Base-by-base conservation (phyloP, 2,797 vertebrate species). In the Sibirionetta formosa region DNA sequence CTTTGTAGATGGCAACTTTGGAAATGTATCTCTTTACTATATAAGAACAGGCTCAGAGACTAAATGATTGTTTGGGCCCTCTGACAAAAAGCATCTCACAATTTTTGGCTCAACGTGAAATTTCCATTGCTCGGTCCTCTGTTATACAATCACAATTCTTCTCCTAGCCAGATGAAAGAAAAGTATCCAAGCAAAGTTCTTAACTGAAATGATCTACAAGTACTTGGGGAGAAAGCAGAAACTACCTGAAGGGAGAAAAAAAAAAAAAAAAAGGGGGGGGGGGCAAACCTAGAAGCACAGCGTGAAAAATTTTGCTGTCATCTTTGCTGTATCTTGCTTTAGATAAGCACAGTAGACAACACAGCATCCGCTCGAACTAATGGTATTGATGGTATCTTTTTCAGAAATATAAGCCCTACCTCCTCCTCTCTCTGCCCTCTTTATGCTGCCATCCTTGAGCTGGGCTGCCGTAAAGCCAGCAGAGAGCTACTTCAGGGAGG, bases 21-120 rank as follows among this genome's bases (percentile, higher is more conserved):
- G 68, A 54, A 90, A 50, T 87, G 85, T 91, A 56, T 89, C 35
- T 92, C 68, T 80, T 66, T 53, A 42, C 84, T 70, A 33, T n/a
- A 23, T 40, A 84, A 70, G 68, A 95, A 90, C 36, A 38, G 66
- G 36, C 40, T 85, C 72, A 75, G 64, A 60, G 53, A 77, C 61
- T 73, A 92, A 94, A 91, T 54, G 40, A 84, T 76, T 84, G 42
- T 54, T 86, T 63, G 73, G 35, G 73, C 44, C 35, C 46, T 26
- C 50, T 75, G 53, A 91, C 60, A 87, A 91, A 93, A 88, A 80
- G 33, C 29, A 29, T 61, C 65, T 86, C 65, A 51, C 54, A 35
- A 17, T 58, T 86, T 90, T 66, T 89, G 75, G 75, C 75, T 94
- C 40, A 69, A 33, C 10, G 8, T 7, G 78, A 66, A 88, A 84